A percentile compares a stretch with the other conserved stretches of the same genome.
Evolutionary conservation across 2,113 vertebrate genomes (phyloP).

Genomic region (Cardinalis cardinalis): DNA sequence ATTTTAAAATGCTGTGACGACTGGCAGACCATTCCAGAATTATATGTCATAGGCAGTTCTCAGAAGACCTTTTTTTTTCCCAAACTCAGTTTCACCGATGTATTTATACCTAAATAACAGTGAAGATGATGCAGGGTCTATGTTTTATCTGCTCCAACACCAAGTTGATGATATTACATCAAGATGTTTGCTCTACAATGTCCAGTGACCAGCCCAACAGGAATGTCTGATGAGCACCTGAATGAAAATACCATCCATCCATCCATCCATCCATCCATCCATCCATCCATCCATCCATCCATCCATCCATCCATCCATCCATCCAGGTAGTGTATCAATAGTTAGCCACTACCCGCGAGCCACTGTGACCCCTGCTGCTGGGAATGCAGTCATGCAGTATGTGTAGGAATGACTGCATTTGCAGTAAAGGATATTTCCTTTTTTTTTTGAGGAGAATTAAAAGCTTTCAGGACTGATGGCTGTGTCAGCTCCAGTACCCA

Average conservation of each 20-base stretch:
- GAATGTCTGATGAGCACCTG: neutral
- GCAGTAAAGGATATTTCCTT: neutral
- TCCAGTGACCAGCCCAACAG: neutral
- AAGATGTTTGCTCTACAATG: neutral
- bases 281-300: neutral
- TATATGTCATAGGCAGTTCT: neutral
- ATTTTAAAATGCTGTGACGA: neutral
- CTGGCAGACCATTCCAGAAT: neutral
- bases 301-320: neutral
- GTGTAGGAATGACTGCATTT: neutral
- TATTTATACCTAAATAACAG: neutral
- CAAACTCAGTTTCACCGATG: neutral
- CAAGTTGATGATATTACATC: neutral
- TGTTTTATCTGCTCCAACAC: neutral
- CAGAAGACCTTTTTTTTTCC: neutral
- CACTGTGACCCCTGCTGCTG: rapidly evolving
- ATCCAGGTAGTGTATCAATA: neutral
- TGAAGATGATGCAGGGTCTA: neutral
- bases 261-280: neutral
- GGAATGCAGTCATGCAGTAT: neutral
- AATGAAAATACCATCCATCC: neutral
- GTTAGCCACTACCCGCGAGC: neutral
- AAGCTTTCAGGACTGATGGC: neutral
- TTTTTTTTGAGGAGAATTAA: neutral
- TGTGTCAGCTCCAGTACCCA: neutral